Base-by-base conservation (phyloP, 2,888 invertebrate genomes). In the Ormia ochracea region DNA sequence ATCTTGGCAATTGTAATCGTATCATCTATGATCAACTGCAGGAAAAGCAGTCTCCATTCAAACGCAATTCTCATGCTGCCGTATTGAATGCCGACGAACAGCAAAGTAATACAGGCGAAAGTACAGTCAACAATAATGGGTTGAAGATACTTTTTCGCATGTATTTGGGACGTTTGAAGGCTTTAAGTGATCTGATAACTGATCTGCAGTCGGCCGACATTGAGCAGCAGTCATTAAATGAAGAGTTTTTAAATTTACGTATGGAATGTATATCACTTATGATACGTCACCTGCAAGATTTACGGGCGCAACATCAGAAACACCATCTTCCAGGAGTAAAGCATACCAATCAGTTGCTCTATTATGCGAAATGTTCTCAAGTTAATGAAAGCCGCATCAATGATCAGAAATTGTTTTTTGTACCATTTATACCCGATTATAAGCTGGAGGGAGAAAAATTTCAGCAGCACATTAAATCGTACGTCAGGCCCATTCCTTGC, bases 91-190 rank as follows among this genome's bases (percentile, higher is more conserved):
- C 84, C 73, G 45, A 83, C 81, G 70, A 77, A 38, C 63, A 79
- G 9, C 75, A 70, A 26, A 28, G 31, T 41, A 75, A 61, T n/a
- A 23, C 31, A 17, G 83, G 82, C 4, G 85, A 86, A 14, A 83
- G 82, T 23, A 88, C 86, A 75, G 86, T 84, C 0, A 89, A 88
- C 82, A 82, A 86, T 1, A 89, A 89, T 78, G 93, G 92, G 0
- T 90, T 93, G 66, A 93, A 92, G 84, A 90, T 93, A 58, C 86
- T 93, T 17, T 92, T 93, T 21, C 90, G 93, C 58, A 93, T 93
- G 68, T 93, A 93, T 83, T 88, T 93, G 83, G 91, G 91, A 0
- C 90, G 91, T 78, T 82, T 91, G 1, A 90, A 89, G 74, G 85
- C 86, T 0, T 82, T 88, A 6, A 87, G 87, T 81, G 87, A 87